A percentile compares a stretch with the other conserved stretches of the same genome.
phyloP scores from a whole-genome alignment of 2,797 vertebrate genomes.

The Argya squamiceps region DNA sequence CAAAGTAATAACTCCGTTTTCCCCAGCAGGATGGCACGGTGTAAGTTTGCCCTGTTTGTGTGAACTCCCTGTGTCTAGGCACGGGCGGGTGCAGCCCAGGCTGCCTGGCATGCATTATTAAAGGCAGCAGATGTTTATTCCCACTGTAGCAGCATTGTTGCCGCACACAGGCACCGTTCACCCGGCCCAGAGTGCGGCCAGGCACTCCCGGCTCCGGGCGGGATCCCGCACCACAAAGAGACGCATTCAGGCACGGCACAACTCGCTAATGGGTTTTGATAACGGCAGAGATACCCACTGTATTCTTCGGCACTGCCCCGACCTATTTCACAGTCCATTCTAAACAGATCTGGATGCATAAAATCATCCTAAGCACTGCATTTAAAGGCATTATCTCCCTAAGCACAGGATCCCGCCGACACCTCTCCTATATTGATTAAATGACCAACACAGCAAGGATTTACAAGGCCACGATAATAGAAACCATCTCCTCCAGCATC shows the following conservation, averaged over 20 bases:
- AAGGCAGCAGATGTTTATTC: slow-evolving; percentile 53
- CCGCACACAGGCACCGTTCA: slow-evolving; percentile 22
- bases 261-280: slow-evolving; percentile 61
- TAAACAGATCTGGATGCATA: slow-evolving; percentile 52
- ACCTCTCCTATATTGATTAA: slow-evolving; percentile 14
- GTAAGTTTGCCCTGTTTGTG: background rate
- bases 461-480: background rate
- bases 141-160: slow-evolving; percentile 30
- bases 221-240: slow-evolving; percentile 58
- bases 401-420: slow-evolving; percentile 6
- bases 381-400: slow-evolving; percentile 4
- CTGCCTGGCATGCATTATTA: background rate
- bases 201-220: slow-evolving; percentile 43
- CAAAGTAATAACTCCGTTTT: accelerated
- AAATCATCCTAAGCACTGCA: slow-evolving; percentile 25
- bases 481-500: slow-evolving; percentile 6
- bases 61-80: background rate
- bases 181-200: slow-evolving; percentile 30
- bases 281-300: slow-evolving; percentile 53
- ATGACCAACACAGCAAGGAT: slow-evolving; percentile 24
- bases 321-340: slow-evolving; percentile 64
- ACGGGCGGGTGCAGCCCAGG: background rate
- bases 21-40: no score
- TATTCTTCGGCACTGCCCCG: slow-evolving; percentile 47
- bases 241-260: slow-evolving; percentile 66